Evolutionary conservation across 2,888 invertebrate genomes (phyloP).

Genomic region (Stenodera caucasica): DNA sequence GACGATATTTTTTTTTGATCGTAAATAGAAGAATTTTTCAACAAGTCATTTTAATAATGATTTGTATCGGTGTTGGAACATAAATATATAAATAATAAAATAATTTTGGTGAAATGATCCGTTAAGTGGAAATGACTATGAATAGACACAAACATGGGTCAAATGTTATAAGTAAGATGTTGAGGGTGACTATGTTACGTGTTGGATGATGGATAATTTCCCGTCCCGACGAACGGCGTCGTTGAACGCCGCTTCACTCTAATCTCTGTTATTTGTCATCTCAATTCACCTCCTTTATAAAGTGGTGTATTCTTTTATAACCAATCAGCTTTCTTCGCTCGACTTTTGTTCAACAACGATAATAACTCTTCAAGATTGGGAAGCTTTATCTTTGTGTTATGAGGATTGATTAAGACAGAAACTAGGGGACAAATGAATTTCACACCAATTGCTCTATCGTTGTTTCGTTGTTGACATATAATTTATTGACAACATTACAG

Average conservation of each 20-base stretch:
- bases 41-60: background rate
- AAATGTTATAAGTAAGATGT: conserved; percentile 7
- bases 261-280: conserved; percentile 56
- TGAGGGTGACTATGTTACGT: conserved; percentile 33
- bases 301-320: conserved; percentile 53
- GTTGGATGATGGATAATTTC: conserved; percentile 51
- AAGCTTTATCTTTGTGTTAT: conserved; percentile 53
- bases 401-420: conserved; percentile 55
- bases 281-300: conserved; percentile 54
- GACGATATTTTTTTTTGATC: background rate
- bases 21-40: background rate
- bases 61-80: background rate
- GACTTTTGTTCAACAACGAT: conserved; percentile 52
- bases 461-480: conserved; percentile 49
- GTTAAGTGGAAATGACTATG: background rate
- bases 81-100: background rate
- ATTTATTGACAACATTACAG: conserved; percentile 50
- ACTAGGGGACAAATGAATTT: conserved; percentile 53
- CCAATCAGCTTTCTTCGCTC: conserved; percentile 52
- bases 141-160: background rate
- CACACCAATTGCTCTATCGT: conserved; percentile 54
- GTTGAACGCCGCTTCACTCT: conserved; percentile 47
- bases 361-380: conserved; percentile 52
- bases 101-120: background rate
- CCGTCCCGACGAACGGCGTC: conserved; percentile 53